Base-by-base conservation (phyloP, 2,888 invertebrate species). In the Esperia sulphurella region DNA sequence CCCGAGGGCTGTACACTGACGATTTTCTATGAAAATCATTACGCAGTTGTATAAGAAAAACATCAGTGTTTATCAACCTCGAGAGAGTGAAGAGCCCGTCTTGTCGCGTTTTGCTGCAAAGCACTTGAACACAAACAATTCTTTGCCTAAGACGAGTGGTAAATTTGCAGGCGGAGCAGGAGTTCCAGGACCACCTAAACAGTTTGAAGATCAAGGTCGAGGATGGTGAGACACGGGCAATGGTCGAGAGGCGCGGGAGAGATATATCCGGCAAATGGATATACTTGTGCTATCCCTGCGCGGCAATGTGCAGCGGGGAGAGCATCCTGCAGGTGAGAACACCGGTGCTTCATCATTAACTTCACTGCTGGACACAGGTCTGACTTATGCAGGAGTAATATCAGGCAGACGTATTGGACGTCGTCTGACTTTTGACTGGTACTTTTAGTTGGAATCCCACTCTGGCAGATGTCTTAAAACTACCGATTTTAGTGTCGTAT, bases 241-340 rank as follows among this genome's bases (percentile, higher is more conserved):
- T 91, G 80, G 89, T 91, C 70, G 86, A 90, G 58, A 68, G 89
- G 33, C 81, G 79, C 41, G 78, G 75, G 3, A 79, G 89, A 5
- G 88, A 90, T 56, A 64, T 79, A 7, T 74, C 83, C 8, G 82
- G 88, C 52, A 79, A 83, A 50, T 90, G 87, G 83, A 79, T 83
- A 43, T 90, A 90, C 59, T 62, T 88, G 54, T 91, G 91, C 71
- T 90, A 80, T 60, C 88, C 91, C 4, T 91, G 91, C 61, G 88
- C 86, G 1, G 90, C 90, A 3, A 72, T 83, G 28, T 90, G 90
- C 69, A 82, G 79, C 54, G 88, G 89, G 21, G 88, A 89, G 65
- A 65, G 60, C 41, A 76, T 83, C 38, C 54, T 90, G 55, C 90
- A 90, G 84, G 90, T 88, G 14, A 40, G 33, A 10, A 21, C 21